These are phyloP conservation scores for Chelonoidis abingdonii DNA, from an alignment of 2,113 vertebrate species.

Conservation along the genomic window DNA sequence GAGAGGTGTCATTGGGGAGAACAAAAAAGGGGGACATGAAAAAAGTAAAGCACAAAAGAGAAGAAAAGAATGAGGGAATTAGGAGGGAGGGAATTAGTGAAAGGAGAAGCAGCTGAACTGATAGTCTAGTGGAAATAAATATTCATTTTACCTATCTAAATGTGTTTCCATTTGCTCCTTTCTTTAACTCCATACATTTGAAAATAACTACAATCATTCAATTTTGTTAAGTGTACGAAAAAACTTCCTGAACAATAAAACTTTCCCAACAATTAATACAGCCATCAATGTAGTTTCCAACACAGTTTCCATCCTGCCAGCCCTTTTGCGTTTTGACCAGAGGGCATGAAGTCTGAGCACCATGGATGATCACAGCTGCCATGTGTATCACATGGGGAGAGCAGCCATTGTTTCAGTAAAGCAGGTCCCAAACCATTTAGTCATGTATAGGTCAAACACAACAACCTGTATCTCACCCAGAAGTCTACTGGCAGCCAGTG, in stretches of 20 bases:
- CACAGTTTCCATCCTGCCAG: neutral
- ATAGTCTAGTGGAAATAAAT: neutral
- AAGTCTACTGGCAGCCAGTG: neutral
- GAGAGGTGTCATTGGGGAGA: neutral
- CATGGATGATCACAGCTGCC: neutral
- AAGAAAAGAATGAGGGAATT: slow-evolving; percentile 7
- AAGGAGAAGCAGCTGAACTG: neutral
- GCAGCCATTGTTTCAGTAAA: neutral
- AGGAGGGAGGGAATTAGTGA: neutral
- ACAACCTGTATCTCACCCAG: neutral
- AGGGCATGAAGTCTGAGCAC: neutral
- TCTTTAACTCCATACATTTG: neutral
- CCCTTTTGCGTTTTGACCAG: neutral
- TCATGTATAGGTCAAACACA: neutral
- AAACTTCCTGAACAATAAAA: neutral
- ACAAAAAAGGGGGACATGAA: neutral
- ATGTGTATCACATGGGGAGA: neutral
- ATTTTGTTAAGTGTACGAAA: neutral
- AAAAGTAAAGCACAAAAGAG: neutral
- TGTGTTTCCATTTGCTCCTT: neutral
- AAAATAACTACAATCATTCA: neutral
- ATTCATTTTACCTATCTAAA: neutral
- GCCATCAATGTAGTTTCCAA: neutral
- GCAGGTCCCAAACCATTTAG: neutral
- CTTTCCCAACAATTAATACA: neutral